A percentile compares a stretch with the other conserved stretches of the same genome.
Conservation (phyloP, 2,888 invertebrate species). For the Creontiades dilutus region DNA sequence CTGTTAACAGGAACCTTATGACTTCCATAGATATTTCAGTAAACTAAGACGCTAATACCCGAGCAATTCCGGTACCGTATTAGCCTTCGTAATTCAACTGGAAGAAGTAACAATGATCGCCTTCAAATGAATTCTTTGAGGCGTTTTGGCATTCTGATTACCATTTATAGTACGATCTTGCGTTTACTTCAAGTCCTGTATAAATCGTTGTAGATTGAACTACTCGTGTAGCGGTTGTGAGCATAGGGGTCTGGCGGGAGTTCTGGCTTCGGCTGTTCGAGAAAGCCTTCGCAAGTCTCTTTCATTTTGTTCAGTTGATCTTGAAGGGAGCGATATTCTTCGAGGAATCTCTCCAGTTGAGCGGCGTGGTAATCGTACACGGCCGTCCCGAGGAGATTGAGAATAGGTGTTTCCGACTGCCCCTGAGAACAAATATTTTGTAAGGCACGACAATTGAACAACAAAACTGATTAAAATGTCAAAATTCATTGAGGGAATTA, state of each 20-base stretch:
- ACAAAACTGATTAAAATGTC: neutral
- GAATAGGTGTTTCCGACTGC: slow-evolving; percentile 82
- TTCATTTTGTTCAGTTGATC: slow-evolving; percentile 90
- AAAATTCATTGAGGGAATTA: no score
- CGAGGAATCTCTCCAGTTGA: slow-evolving; percentile 88
- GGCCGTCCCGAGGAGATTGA: slow-evolving; percentile 80
- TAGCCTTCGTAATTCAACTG: slow-evolving; percentile 16
- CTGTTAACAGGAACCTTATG: no score
- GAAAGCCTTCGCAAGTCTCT: slow-evolving; percentile 78
- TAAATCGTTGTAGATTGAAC: slow-evolving; percentile 69
- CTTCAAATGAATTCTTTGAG: no score
- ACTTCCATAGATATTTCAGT: no score
- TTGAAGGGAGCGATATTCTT: slow-evolving; percentile 88
- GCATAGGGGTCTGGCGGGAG: slow-evolving; percentile 12
- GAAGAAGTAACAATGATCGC: no score
- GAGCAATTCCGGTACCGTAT: no score
- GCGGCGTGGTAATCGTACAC: slow-evolving; percentile 89
- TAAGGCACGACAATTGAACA: neutral
- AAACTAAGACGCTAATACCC: no score
- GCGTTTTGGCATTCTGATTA: neutral
- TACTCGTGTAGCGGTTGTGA: slow-evolving; percentile 58
- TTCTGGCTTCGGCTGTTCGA: slow-evolving; percentile 43
- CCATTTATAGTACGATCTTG: neutral
- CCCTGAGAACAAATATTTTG: slow-evolving; percentile 74
- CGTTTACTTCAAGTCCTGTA: slow-evolving; percentile 59